phyloP scores from a whole-genome alignment of 2,888 invertebrate species.

The Blastobasis lacticolella region DNA sequence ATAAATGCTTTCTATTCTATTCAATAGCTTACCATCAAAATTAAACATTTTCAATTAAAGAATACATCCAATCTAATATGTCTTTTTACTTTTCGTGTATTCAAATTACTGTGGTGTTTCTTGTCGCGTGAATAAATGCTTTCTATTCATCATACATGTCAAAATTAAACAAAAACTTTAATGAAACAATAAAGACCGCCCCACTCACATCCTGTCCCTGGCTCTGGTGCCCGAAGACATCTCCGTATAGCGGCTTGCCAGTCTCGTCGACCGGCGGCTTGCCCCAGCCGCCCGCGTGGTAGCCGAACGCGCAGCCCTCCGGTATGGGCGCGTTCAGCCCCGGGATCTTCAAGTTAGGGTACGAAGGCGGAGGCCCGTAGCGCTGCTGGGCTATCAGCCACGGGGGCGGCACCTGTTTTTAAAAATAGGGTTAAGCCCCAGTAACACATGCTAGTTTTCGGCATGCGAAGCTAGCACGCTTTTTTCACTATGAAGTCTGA shows the following conservation, averaged over 20 bases:
- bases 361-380: constrained; percentile 99
- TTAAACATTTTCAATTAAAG: too few relatives aligned
- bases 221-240: constrained; percentile 94
- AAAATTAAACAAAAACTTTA: too few relatives aligned
- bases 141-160: too few relatives aligned
- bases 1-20: too few relatives aligned
- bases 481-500: too few relatives aligned
- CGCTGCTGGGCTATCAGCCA: constrained; percentile 98
- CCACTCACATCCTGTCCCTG: constrained; percentile 81
- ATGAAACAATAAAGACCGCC: background rate
- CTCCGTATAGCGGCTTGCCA: constrained; percentile 98
- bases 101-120: too few relatives aligned
- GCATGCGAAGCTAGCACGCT: too few relatives aligned
- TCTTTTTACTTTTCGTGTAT: too few relatives aligned
- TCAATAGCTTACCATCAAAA: too few relatives aligned
- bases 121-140: too few relatives aligned
- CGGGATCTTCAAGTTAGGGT: constrained; percentile 98
- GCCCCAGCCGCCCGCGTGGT: constrained; percentile 99
- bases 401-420: constrained; percentile 84
- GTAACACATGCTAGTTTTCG: too few relatives aligned
- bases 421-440: background rate
- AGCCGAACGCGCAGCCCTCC: constrained; percentile 97
- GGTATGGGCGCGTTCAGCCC: constrained; percentile 99
- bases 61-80: too few relatives aligned
- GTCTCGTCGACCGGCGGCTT: constrained; percentile 99